Evolutionary conservation across 2,888 invertebrate species (phyloP), one percentile per base, ranked within the genome.

Genomic region (Dysmachus trigonus): DNA sequence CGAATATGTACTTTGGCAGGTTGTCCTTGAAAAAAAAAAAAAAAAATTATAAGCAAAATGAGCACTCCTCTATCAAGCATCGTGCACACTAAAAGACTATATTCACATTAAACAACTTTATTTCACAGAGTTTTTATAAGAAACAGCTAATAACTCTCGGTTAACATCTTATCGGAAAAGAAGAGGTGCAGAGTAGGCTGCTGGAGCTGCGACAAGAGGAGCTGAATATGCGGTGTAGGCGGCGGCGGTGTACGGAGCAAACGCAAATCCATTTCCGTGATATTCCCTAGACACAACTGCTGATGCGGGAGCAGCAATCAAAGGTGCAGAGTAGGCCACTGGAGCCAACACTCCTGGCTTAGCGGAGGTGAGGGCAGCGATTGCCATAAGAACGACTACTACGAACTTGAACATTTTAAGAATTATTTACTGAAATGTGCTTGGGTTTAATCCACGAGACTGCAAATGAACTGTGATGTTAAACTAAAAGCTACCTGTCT

Each of bases 181-280:
- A 51, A 79, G 79, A 15, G 87, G 87, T 13, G 81, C 81, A 35
- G 62, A 31, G 62, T 53, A 53, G 1, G 62, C 81, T 18, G 86
- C 85, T 35, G 86, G 82, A 30, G 85, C 85, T 8, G 85, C 85
- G 18, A 86, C 86, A 62, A 87, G 86, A 8, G 87, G 86, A 18
- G 81, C 62, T 41, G 33, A 62, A 4, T 53, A 62, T 15, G 81
- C 81, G 53, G 53, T 35, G 33, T 81, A 81, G 1, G 81, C 81
- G 62, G 81, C 81, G 62, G 81, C 81, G 33, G 81, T 33, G 33
- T 31, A 62, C 1, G 81, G 53, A 35, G 79, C 51, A 81, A 53
- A 62, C 27, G 93, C 94, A 18, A 94, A 89, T 10, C 94, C 93
- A 88, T 94, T 94, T 31, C 62, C 77, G 30, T 77, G 77, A 27